Percentiles rank a stretch among this genome's conserved stretches.
phyloP scores from a whole-genome alignment of 2,797 vertebrate species.

The Acomys russatus region DNA sequence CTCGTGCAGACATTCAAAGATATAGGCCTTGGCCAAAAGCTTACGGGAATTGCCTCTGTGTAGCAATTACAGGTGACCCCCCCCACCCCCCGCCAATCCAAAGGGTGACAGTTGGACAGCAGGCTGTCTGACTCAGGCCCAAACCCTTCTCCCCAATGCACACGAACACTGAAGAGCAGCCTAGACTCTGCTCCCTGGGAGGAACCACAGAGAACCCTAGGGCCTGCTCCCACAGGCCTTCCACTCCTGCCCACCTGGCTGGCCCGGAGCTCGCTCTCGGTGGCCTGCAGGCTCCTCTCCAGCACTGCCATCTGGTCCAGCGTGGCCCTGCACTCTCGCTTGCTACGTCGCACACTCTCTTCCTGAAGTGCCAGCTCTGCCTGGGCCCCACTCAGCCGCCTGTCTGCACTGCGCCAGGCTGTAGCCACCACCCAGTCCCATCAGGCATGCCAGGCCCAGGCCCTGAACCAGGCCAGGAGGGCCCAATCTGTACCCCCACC shows the following conservation, averaged over 20 bases:
- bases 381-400: constrained; percentile 91
- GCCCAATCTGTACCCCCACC: neutral
- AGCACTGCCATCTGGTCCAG: constrained; percentile 90
- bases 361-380: constrained; percentile 92
- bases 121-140: neutral
- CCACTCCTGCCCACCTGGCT: constrained; percentile 89
- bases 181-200: neutral
- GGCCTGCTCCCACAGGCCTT: neutral
- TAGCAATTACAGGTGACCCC: no score
- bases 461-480: neutral
- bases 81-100: neutral
- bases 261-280: constrained; percentile 89
- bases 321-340: constrained; percentile 91
- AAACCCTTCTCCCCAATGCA: neutral
- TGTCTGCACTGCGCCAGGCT: constrained; percentile 90
- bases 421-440: neutral
- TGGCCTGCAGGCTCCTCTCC: constrained; percentile 90
- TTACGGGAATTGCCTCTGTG: fast-evolving
- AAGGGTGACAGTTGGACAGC: neutral
- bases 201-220: neutral
- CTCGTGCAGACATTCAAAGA: neutral
- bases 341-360: constrained; percentile 89
- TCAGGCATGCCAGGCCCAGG: constrained; percentile 8
- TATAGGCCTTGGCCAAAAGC: no score
- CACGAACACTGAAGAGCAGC: neutral